Conservation (phyloP, 2,797 vertebrate genomes). For the Melanotaenia maccullochi region DNA sequence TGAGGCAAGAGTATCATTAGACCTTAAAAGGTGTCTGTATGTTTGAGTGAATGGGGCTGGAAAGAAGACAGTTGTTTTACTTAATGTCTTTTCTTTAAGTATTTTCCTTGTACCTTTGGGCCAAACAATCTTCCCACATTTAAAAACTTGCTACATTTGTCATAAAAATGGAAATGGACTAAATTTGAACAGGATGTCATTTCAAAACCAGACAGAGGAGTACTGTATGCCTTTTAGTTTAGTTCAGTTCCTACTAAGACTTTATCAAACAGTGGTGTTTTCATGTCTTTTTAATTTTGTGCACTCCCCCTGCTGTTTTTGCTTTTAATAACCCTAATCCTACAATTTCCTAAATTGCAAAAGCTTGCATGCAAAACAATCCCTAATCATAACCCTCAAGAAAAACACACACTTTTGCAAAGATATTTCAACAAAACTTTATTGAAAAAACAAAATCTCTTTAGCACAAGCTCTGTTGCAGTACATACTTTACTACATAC, state of each 20-base stretch:
- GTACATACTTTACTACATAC: not conserved
- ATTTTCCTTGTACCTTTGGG: slow-evolving; percentile 21
- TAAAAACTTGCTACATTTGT: not conserved
- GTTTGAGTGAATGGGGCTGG: slow-evolving; percentile 53
- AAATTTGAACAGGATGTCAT: slow-evolving; percentile 44
- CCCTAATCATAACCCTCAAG: not conserved
- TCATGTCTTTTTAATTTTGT: not conserved
- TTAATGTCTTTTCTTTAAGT: slow-evolving; percentile 37
- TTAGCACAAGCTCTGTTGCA: not conserved
- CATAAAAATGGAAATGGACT: not conserved
- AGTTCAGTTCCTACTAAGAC: slow-evolving; percentile 39
- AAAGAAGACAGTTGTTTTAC: slow-evolving; percentile 50
- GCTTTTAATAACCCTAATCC: not conserved
- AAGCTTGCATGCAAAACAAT: not conserved
- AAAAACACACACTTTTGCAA: not conserved
- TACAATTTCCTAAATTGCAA: not conserved
- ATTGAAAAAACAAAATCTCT: not conserved
- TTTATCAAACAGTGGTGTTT: slow-evolving; percentile 42
- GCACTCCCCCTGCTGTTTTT: not conserved
- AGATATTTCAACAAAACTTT: not conserved
- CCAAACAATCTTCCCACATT: not conserved
- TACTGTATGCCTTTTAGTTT: slow-evolving; percentile 51
- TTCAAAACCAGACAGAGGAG: slow-evolving; percentile 5
- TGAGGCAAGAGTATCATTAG: slow-evolving; percentile 49
- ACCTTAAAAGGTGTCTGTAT: slow-evolving; percentile 52